These are phyloP conservation scores for Coelopa pilipes DNA, from an alignment of 2,888 invertebrate species.

Conservation along the genomic window DNA sequence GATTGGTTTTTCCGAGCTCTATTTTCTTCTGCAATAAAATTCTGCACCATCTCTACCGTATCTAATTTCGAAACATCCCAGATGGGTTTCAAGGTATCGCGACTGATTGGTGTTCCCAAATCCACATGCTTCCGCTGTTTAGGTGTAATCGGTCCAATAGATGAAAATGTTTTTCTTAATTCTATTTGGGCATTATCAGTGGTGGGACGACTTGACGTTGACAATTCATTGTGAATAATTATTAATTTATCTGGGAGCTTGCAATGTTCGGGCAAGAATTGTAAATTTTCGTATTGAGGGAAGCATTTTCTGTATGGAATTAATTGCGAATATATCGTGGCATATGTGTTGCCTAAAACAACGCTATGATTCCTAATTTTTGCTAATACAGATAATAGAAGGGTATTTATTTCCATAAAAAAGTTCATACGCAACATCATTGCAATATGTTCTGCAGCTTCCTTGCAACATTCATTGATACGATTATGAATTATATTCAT, in stretches of 20 bases:
- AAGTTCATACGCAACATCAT: conserved; percentile 56
- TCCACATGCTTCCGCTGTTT: conserved; percentile 48
- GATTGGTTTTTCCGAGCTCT: conserved; percentile 50
- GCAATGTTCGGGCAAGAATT: conserved; percentile 45
- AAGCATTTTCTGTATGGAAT: conserved; percentile 49
- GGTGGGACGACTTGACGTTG: not conserved
- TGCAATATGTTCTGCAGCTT: conserved; percentile 56
- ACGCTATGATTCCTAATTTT: conserved; percentile 54
- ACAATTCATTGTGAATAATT: conserved; percentile 39
- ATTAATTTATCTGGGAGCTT: conserved; percentile 49
- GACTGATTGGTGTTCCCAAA: conserved; percentile 47
- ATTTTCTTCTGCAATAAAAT: conserved; percentile 56
- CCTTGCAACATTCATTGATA: conserved; percentile 54
- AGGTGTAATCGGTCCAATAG: conserved; percentile 19
- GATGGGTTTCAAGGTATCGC: conserved; percentile 33
- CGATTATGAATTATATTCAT: conserved; percentile 55
- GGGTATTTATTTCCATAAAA: conserved; percentile 59
- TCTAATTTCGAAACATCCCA: conserved; percentile 50
- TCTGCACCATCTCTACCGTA: conserved; percentile 53
- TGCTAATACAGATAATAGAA: conserved; percentile 57
- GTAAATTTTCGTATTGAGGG: conserved; percentile 49
- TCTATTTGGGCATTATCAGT: not conserved
- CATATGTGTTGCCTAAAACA: conserved; percentile 49
- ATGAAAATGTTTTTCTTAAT: not conserved
- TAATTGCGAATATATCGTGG: conserved; percentile 52